Percentiles rank a stretch among this genome's conserved stretches.
phyloP scores from a whole-genome alignment of 2,797 vertebrate species.

The Florisuga fusca region DNA sequence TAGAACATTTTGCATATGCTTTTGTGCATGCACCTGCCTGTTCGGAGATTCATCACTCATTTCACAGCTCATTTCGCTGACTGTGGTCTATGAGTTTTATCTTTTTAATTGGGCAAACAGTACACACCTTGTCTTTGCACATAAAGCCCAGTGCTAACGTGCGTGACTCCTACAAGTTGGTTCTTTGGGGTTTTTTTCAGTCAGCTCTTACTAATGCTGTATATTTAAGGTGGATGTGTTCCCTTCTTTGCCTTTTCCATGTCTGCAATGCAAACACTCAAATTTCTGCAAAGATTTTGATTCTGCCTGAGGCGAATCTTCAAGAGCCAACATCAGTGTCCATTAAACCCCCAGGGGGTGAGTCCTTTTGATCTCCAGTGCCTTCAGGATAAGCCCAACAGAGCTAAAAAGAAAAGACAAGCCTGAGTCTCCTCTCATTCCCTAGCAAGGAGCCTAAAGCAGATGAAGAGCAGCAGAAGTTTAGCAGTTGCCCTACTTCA shows the following conservation, averaged over 20 bases:
- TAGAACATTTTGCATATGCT: conserved; percentile 27
- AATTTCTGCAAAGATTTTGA: neutral
- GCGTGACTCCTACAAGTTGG: neutral
- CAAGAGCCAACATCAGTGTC: neutral
- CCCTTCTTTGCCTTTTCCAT: neutral
- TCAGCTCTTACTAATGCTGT: neutral
- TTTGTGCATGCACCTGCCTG: conserved; percentile 55
- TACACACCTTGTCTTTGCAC: conserved; percentile 61
- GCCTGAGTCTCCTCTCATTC: neutral
- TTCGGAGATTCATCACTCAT: conserved; percentile 55
- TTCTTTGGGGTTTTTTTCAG: neutral
- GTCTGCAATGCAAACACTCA: neutral
- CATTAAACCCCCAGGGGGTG: neutral
- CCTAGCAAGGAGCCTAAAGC: neutral
- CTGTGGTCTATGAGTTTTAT: conserved; percentile 54
- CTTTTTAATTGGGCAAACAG: conserved; percentile 70
- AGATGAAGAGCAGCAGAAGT: neutral
- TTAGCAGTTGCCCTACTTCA: neutral
- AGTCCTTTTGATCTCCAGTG: neutral
- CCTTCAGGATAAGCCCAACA: neutral
- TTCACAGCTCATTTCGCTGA: conserved; percentile 65
- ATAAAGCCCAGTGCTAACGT: conserved; percentile 45
- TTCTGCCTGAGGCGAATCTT: neutral
- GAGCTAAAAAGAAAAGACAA: neutral
- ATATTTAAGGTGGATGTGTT: neutral